A percentile compares a stretch with the other conserved stretches of the same genome.
These are phyloP conservation scores for Tiliqua scincoides DNA, from an alignment of 2,113 vertebrate species.

Conservation along the genomic window DNA sequence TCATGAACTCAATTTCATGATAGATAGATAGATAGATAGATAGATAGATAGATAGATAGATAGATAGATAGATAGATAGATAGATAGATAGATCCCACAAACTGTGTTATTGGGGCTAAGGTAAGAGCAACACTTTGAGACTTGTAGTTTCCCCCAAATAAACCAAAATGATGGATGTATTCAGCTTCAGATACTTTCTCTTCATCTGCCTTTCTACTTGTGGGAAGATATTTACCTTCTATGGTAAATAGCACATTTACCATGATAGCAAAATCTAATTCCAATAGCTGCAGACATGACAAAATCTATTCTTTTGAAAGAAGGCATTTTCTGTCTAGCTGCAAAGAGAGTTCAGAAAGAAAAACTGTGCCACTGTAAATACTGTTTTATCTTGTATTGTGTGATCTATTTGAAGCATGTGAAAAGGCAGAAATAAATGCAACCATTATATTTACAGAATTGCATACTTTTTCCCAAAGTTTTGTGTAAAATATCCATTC, in stretches of 20 bases:
- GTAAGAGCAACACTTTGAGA: neutral
- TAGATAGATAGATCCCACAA: neutral
- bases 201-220: neutral
- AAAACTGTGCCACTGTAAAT: slow-evolving; percentile 53
- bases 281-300: slow-evolving; percentile 28
- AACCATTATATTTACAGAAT: slow-evolving; percentile 54
- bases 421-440: slow-evolving; percentile 62
- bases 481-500: slow-evolving; percentile 28
- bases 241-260: slow-evolving; percentile 46
- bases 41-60: neutral
- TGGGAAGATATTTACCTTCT: neutral
- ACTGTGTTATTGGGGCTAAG: accelerated
- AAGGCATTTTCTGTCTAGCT: slow-evolving; percentile 45
- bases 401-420: slow-evolving; percentile 39
- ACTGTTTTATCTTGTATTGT: slow-evolving; percentile 49
- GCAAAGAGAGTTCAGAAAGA: slow-evolving; percentile 53
- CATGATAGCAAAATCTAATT: slow-evolving; percentile 49
- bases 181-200: neutral
- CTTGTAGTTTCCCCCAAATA: neutral
- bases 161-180: neutral
- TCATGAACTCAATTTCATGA: neutral
- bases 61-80: too few relatives aligned
- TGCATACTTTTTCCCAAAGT: slow-evolving; percentile 36
- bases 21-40: neutral
- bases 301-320: slow-evolving; percentile 54